These are phyloP conservation scores for Dysidea cf. avara DNA, from an alignment of 37 sponge, comb jelly and placozoan species.

Conservation along the genomic window DNA sequence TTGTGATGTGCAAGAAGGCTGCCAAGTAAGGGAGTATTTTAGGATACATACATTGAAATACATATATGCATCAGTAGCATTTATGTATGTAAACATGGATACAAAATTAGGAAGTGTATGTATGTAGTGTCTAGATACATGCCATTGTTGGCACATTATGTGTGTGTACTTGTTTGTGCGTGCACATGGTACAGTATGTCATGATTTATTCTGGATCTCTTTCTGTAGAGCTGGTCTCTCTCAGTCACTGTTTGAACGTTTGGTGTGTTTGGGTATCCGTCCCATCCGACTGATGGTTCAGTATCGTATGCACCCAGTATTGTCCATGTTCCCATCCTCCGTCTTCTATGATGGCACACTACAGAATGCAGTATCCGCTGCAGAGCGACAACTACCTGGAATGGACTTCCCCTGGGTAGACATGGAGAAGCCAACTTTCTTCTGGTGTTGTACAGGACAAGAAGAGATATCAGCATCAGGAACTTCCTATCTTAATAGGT, in stretches of 20 bases:
- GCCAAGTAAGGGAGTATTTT: conserved; percentile 63
- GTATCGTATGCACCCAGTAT: conserved; percentile 96
- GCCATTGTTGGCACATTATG: neutral
- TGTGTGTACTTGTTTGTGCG: neutral
- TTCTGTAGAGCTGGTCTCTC: conserved; percentile 83
- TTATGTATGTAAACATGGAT: neutral
- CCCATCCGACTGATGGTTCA: conserved; percentile 86
- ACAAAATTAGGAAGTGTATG: neutral
- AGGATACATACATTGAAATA: neutral
- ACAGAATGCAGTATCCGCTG: conserved; percentile 90
- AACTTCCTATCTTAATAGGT: conserved; percentile 94
- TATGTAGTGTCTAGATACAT: neutral
- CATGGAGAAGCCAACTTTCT: conserved; percentile 89
- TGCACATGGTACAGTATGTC: too few relatives aligned
- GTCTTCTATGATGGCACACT: conserved; percentile 96
- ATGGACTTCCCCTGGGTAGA: conserved; percentile 86
- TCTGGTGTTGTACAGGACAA: conserved; percentile 85
- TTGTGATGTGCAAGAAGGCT: conserved; percentile 99
- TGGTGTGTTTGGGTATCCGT: conserved; percentile 79
- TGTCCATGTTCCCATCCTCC: conserved; percentile 87
- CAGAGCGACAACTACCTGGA: conserved; percentile 49
- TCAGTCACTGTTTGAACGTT: conserved; percentile 95
- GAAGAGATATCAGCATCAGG: conserved; percentile 94
- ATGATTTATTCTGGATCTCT: too few relatives aligned
- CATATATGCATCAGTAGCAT: too few relatives aligned